Percentiles rank a stretch among this genome's conserved stretches.
These are phyloP conservation scores for Brachypodius melanocephalos DNA, from an alignment of 2,113 vertebrate genomes.

Conservation along the genomic window DNA sequence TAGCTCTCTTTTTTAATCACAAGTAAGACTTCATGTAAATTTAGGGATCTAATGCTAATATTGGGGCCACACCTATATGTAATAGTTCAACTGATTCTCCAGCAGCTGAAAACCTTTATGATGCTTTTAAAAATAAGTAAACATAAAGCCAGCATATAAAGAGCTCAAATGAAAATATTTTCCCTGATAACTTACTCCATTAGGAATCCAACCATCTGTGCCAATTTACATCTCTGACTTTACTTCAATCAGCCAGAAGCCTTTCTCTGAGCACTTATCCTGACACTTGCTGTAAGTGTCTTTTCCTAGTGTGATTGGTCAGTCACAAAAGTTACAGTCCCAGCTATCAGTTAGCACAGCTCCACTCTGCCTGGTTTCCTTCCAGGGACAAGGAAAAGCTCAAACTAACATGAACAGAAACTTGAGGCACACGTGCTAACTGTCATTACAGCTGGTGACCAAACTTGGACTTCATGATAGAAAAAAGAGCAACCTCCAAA, in stretches of 20 bases:
- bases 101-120: neutral
- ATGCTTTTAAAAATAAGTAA: neutral
- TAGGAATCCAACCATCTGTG: neutral
- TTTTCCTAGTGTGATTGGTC: neutral
- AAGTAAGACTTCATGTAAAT: neutral
- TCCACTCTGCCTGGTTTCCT: neutral
- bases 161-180: neutral
- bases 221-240: neutral
- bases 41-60: neutral
- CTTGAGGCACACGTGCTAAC: fast-evolving
- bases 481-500: neutral
- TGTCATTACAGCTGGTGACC: neutral
- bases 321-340: neutral
- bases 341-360: neutral
- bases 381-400: neutral
- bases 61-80: neutral
- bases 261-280: neutral
- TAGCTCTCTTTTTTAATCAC: neutral
- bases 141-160: neutral
- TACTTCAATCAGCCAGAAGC: neutral
- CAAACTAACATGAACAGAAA: neutral
- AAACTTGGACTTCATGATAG: neutral
- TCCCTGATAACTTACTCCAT: neutral
- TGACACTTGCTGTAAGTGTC: neutral
- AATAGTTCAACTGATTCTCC: neutral